Base-by-base conservation (phyloP, 2,113 vertebrate genomes). In the Psophia crepitans region DNA sequence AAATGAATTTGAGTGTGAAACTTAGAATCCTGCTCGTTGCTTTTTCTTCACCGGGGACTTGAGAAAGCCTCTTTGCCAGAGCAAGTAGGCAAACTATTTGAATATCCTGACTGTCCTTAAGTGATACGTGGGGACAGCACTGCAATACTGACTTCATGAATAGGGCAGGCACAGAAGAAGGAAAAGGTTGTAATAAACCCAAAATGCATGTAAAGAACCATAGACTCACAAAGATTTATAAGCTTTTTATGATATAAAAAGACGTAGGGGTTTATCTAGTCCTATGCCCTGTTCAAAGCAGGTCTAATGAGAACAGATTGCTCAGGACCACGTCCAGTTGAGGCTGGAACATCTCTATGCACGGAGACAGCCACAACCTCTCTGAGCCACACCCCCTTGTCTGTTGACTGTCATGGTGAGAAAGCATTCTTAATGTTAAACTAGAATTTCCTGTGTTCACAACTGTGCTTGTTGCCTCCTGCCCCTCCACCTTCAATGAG, bases 281-380 rank as follows among this genome's bases (percentile, higher is more conserved):
- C 32, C 15, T 41, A n/a, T 0, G 2, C 9, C 14, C 4, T 24
- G 4, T 22, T 30, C 57, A 81, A 68, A 65, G 6, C 8, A 57
- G 9, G 12, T 2, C 8, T 41, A 49, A 41, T 19, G 32, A 33
- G 9, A 80, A 32, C 27, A 48, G 10, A 3, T 73, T 63, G 8
- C 26, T 77, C 28, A 79, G 57, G 49, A 49, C 9, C 12, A 19
- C 22, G 28, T 51, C 30, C 32, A 39, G 32, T 7, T 6, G 4
- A n/a, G 28, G 7, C 2, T 77, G 1, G 1, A 76, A 27, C 5
- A 30, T 12, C 46, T 51, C 8, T 80, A 3, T 11, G 14, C 4
- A 44, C 11, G 32, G 39, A 80, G 18, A 71, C 5, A 2, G 4
- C 9, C 13, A 68, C 0, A 4, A 2, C 5, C 17, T 43, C 44